These are phyloP conservation scores for Myrmophylax atrothorax DNA, from an alignment of 2,113 vertebrate species.

Conservation along the genomic window DNA sequence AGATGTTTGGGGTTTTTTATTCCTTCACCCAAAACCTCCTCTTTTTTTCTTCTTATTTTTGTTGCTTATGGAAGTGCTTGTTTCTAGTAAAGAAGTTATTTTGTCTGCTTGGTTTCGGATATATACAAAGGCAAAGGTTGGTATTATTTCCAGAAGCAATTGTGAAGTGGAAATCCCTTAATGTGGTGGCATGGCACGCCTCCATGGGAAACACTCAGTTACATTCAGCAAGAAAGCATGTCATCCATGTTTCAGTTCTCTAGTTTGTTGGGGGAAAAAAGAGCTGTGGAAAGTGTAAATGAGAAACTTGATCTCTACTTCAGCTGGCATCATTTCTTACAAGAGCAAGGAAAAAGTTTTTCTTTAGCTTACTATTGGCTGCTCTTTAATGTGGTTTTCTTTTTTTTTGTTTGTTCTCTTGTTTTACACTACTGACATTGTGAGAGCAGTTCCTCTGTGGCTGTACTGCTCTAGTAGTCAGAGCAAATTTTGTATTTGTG, in stretches of 20 bases:
- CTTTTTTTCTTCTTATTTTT: not conserved
- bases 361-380: not conserved
- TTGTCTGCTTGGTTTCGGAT: not conserved
- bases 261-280: not conserved
- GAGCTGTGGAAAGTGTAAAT: not conserved
- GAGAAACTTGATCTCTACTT: conserved; percentile 34
- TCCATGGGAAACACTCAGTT: not conserved
- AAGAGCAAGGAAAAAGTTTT: not conserved
- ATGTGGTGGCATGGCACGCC: not conserved
- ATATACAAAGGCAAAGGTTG: not conserved
- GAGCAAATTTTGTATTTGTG: not conserved
- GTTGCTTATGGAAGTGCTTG: not conserved
- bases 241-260: not conserved
- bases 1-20: not conserved
- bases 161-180: conserved; percentile 1
- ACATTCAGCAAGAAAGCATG: not conserved
- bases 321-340: conserved; percentile 17
- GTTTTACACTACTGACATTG: not conserved
- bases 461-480: not conserved
- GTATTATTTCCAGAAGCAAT: not conserved
- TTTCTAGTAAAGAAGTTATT: not conserved
- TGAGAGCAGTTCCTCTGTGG: not conserved
- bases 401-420: not conserved
- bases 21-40: not conserved
- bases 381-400: not conserved